Percentiles rank a stretch among this genome's conserved stretches.
Conservation (phyloP, 2,797 vertebrate species). For the Sebastiscus albofasciatus region DNA sequence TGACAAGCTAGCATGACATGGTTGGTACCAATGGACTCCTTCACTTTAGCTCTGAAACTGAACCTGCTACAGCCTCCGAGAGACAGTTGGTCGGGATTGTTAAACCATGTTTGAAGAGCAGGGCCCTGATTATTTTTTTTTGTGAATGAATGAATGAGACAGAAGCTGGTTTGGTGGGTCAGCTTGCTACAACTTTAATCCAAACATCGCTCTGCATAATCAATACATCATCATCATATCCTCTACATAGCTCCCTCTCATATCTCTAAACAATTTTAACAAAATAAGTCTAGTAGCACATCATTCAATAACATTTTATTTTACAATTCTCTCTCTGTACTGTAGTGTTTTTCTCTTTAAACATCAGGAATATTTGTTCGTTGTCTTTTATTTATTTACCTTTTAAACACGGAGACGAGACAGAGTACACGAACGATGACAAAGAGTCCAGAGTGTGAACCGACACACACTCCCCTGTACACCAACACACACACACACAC, state of each 20-base stretch:
- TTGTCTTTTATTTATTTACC: slow-evolving; percentile 38
- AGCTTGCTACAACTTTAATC: slow-evolving; percentile 84
- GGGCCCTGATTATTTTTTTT: not conserved
- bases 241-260: slow-evolving; percentile 64
- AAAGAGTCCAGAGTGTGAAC: slow-evolving; percentile 57
- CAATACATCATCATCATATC: slow-evolving; percentile 59
- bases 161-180: slow-evolving; percentile 71
- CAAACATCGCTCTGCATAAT: slow-evolving; percentile 75
- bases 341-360: slow-evolving; percentile 76
- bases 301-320: slow-evolving; percentile 74
- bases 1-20: too few relatives aligned
- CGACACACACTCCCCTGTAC: not conserved
- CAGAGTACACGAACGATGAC: slow-evolving; percentile 70
- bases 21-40: too few relatives aligned
- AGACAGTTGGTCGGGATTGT: not conserved
- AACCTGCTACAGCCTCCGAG: too few relatives aligned
- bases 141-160: slow-evolving; percentile 15
- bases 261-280: slow-evolving; percentile 76
- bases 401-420: slow-evolving; percentile 74
- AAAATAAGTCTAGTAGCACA: slow-evolving; percentile 81
- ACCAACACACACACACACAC: slow-evolving; percentile 4
- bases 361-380: slow-evolving; percentile 77
- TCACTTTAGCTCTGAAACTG: too few relatives aligned
- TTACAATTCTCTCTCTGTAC: slow-evolving; percentile 77
- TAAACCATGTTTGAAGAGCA: not conserved